Evolutionary conservation across 2,113 vertebrate species (phyloP), one percentile per base, ranked within the genome.

Genomic region (Ascaphus truei): DNA sequence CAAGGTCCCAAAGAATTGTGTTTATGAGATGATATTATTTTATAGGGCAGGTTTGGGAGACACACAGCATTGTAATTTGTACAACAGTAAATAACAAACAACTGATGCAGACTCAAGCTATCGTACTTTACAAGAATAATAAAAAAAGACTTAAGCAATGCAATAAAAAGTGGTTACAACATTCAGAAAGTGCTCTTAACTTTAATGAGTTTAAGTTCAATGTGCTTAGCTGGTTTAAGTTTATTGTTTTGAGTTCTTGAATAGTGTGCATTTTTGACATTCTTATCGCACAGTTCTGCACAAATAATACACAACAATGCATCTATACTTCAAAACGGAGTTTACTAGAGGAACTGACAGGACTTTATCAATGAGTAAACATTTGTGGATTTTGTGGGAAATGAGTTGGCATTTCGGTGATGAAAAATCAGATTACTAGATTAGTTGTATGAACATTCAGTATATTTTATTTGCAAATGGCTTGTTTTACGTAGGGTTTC

Each of bases 1-100:
- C 71, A 71, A 81, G 79, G 80, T 84, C 74, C 73, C 77, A 31
- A 78, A 84, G 75, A 83, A 83, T 81, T 82, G 65, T 79, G 75
- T 72, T 79, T 82, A 51, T 79, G 78, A 83, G 78, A 75, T 83
- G 85, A 75, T 60, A 74, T 71, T 76, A 77, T 79, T 59, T 53
- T 47, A 73, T 48, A 27, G 75, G 65, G 64, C 76, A 82, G 80
- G 76, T 83, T 83, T 84, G 77, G 68, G 62, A 80, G 65, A 74
- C 72, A 76, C 76, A 62, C 29, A 20, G 22, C 30, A 23, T 25
- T 64, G 47, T 51, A 36, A 64, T 64, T 64, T 64, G 31, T 52
- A 18, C 31, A 13, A 23, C 47, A 10, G 25, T 64, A 64, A 51
- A 55, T 79, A 81, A 75, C 73, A 73, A 55, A 67, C 72, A 71